Conservation (phyloP, 1,140 invertebrate species). For the Tetragnatha versicolor region DNA sequence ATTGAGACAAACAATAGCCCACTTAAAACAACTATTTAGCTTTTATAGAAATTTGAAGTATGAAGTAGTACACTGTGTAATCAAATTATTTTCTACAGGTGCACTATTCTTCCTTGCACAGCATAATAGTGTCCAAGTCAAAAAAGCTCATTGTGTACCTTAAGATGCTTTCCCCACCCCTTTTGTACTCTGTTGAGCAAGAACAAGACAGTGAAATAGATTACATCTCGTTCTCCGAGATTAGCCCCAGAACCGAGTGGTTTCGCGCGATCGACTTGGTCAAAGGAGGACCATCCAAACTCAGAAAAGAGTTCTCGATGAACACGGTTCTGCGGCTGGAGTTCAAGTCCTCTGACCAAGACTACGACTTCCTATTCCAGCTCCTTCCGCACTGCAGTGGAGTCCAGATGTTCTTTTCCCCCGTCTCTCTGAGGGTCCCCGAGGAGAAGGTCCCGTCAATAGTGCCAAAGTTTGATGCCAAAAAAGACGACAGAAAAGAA, state of each 20-base stretch:
- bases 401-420: slow-evolving; percentile 34
- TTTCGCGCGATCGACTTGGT: slow-evolving; percentile 12
- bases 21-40: too few species aligned
- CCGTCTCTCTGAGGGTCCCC: slow-evolving; percentile 16
- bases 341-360: background rate
- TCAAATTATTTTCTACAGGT: too few species aligned
- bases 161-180: slow-evolving; percentile 3
- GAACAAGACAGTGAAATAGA: background rate
- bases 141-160: slow-evolving; percentile 20
- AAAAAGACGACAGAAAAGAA: background rate
- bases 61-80: background rate
- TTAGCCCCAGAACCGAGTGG: background rate
- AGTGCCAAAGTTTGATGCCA: background rate
- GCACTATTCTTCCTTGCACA: slow-evolving; percentile 5
- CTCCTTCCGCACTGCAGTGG: background rate
- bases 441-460: background rate
- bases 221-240: slow-evolving; percentile 14
- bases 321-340: slow-evolving; percentile 34
- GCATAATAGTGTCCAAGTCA: slow-evolving; percentile 3
- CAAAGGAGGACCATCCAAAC: background rate
- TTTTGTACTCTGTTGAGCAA: slow-evolving; percentile 16
- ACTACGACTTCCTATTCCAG: slow-evolving; percentile 24
- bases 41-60: background rate
- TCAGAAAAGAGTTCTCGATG: slow-evolving; percentile 37
- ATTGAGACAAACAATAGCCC: too few species aligned